Evolutionary conservation across 2,797 vertebrate genomes (phyloP).

Genomic region (Schizothorax lantsangensis): DNA sequence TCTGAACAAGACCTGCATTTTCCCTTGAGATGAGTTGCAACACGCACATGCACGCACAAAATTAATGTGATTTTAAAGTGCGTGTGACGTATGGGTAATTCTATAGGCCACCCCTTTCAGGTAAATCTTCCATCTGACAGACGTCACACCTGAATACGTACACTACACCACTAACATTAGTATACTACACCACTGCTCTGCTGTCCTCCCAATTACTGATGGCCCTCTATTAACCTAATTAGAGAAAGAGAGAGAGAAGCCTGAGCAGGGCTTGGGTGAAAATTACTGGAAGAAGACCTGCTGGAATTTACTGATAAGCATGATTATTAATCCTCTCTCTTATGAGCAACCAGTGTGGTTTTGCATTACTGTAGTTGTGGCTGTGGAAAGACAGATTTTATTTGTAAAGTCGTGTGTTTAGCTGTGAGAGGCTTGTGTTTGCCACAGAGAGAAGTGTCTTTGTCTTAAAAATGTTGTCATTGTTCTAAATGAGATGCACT

Average conservation of each 20-base stretch:
- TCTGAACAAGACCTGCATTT: not conserved
- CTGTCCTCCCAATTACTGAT: slow-evolving; percentile 67
- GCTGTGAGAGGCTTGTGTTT: not conserved
- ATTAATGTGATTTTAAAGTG: slow-evolving; percentile 19
- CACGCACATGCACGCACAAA: slow-evolving; percentile 24
- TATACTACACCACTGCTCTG: slow-evolving; percentile 47
- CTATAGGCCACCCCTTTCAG: slow-evolving; percentile 57
- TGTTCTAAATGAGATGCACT: slow-evolving; percentile 51
- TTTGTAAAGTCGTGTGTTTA: not conserved
- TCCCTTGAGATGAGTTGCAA: not conserved
- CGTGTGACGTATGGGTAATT: slow-evolving; percentile 62
- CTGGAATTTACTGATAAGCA: not conserved
- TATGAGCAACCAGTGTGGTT: not conserved
- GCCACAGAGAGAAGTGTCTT: not conserved
- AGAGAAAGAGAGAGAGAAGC: slow-evolving; percentile 54
- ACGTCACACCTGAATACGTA: slow-evolving; percentile 66
- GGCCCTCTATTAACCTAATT: slow-evolving; percentile 83
- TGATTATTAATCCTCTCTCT: not conserved
- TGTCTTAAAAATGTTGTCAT: slow-evolving; percentile 14
- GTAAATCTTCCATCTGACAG: slow-evolving; percentile 73
- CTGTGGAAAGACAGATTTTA: not conserved
- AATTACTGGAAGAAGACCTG: not conserved
- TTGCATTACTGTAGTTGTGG: not conserved
- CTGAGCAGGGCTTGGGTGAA: slow-evolving; percentile 1
- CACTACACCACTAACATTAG: slow-evolving; percentile 48